phyloP scores from a whole-genome alignment of 2,113 vertebrate genomes.

The Lethenteron reissneri region DNA sequence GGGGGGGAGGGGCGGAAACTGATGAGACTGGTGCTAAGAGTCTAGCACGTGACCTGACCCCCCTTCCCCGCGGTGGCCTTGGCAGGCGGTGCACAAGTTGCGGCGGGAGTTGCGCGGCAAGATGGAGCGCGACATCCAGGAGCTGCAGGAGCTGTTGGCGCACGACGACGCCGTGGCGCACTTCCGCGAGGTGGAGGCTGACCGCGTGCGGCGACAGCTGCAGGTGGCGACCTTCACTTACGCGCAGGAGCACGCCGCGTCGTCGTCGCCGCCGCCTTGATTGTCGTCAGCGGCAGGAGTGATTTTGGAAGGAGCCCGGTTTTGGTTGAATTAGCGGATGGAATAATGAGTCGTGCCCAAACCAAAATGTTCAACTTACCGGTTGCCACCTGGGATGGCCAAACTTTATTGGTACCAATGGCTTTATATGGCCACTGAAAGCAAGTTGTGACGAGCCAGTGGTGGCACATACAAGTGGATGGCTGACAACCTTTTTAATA shows the following conservation, averaged over 20 bases:
- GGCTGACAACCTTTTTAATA: too few relatives aligned
- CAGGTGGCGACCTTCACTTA: constrained; percentile 63
- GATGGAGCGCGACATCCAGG: constrained; percentile 65
- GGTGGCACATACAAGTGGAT: too few relatives aligned
- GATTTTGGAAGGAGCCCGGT: neutral
- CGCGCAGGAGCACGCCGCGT: constrained; percentile 20
- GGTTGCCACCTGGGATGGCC: too few relatives aligned
- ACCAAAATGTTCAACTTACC: too few relatives aligned
- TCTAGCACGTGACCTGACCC: neutral
- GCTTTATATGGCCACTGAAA: too few relatives aligned
- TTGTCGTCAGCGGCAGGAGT: neutral
- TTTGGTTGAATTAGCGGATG: neutral
- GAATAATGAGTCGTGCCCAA: too few relatives aligned
- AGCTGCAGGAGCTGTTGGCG: constrained; percentile 54
- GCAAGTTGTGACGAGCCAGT: too few relatives aligned
- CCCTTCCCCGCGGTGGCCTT: constrained; percentile 4
- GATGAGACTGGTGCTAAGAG: too few relatives aligned
- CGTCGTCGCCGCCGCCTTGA: neutral
- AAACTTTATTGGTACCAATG: too few relatives aligned
- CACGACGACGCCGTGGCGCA: constrained; percentile 45
- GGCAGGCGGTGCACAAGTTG: constrained; percentile 49
- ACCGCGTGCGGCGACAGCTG: constrained; percentile 39
- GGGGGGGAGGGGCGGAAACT: too few relatives aligned
- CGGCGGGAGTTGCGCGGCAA: constrained; percentile 50
- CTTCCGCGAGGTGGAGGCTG: constrained; percentile 52